Evolutionary conservation across 2,888 invertebrate species (phyloP), one percentile per base, ranked within the genome.

Genomic region (Scotopteryx bipunctaria): DNA sequence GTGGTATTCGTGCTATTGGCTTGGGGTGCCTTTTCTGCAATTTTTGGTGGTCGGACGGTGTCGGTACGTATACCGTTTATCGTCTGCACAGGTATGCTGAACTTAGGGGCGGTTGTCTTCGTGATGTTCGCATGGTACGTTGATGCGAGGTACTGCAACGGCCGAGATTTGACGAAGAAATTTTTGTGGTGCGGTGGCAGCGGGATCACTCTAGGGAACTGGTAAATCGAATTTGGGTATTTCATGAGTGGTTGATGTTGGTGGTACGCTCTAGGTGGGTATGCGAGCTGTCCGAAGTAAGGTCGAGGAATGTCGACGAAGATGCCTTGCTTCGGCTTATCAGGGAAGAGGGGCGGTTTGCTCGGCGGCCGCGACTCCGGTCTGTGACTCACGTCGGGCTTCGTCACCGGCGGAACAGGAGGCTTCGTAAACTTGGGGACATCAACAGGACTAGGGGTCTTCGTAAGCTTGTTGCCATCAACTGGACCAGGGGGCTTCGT

Each of bases 51-150:
- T 57, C 73, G 78, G 15, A 85, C 85, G 52, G 76, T 67, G 19
- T 86, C 88, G 5, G 78, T 61, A 41, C 82, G 77, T 38, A 83
- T 82, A 47, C 88, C 88, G 58, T 83, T 90, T 35, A 88, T 75
- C 11, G 85, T 86, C 66, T 89, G 86, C 17, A 81, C 71, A 4
- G 90, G 88, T 41, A 89, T 59, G 55, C 78, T 87, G 66, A 76
- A 74, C 50, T 89, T 86, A 6, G 85, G 51, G 5, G 42, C 14
- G 21, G 21, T 31, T 9, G 69, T 77, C 48, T 79, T 81, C n/a
- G 73, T 67, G 32, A 75, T 45, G 11, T 71, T 57, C 2, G 82
- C 78, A 49, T 76, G 75, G 51, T 67, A 71, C 27, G 74, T 76
- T 5, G 88, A 76, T 2, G 81, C 70, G 32, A 83, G 67, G 59